Evolutionary conservation across 2,113 vertebrate genomes (phyloP).

Genomic region (Tenrec ecaudatus): DNA sequence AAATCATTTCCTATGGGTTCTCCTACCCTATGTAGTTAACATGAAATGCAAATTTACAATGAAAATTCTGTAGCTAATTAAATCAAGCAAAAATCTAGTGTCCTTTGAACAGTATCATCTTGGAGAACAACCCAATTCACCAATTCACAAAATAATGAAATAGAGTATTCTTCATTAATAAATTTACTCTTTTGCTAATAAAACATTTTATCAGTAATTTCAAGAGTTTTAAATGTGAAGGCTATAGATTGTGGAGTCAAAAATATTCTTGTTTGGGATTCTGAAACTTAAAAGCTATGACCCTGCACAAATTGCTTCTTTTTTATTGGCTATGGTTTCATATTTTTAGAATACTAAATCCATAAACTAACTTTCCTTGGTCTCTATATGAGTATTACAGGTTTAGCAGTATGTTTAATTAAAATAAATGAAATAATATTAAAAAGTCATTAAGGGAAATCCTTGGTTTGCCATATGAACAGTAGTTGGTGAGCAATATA

Average conservation of each 20-base stretch:
- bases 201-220: no score
- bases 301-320: neutral
- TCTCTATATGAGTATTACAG: neutral
- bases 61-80: no score
- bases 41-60: no score
- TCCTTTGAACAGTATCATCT: no score
- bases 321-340: neutral
- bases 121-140: no score
- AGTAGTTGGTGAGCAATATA: no score
- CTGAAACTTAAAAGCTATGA: neutral
- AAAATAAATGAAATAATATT: neutral
- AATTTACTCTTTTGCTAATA: no score
- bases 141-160: no score
- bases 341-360: neutral
- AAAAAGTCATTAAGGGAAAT: neutral
- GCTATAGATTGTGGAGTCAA: neutral
- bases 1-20: no score
- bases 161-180: no score
- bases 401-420: neutral
- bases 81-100: no score
- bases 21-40: no score
- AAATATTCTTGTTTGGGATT: neutral
- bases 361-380: neutral
- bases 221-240: neutral
- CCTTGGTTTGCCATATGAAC: neutral